Evolutionary conservation across 2,797 vertebrate species (phyloP).

Genomic region (Chelon auratus): DNA sequence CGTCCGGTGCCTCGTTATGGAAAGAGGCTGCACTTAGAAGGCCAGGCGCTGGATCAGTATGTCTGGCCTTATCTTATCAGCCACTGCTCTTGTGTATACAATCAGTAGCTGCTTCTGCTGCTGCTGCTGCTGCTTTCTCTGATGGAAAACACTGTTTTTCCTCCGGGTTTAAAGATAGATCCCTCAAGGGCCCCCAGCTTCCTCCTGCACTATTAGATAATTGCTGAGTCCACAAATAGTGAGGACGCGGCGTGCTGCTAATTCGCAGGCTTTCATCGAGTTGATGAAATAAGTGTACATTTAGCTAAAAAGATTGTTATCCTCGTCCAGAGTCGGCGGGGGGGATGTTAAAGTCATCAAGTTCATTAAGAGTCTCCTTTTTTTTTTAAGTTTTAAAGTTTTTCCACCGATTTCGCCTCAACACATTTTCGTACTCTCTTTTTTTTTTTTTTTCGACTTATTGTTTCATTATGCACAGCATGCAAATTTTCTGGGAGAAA

Average conservation of each 20-base stretch:
- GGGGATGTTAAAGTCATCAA: conserved; percentile 22
- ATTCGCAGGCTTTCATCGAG: conserved; percentile 28
- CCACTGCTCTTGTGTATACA: conserved; percentile 61
- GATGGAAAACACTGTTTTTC: conserved; percentile 63
- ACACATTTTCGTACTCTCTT: neutral
- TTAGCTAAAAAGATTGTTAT: conserved; percentile 12
- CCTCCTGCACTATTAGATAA: conserved; percentile 68
- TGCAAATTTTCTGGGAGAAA: conserved; percentile 44
- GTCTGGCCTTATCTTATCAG: conserved; percentile 77
- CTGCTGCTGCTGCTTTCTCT: conserved; percentile 38
- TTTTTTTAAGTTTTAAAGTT: conserved; percentile 6
- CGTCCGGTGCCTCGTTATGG: conserved; percentile 23
- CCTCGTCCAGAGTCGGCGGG: neutral
- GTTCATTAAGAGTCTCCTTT: conserved; percentile 7
- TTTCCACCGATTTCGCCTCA: neutral
- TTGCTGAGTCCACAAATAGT: conserved; percentile 55
- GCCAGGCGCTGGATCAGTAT: conserved; percentile 46
- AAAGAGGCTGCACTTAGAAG: conserved; percentile 15
- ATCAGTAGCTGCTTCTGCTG: conserved; percentile 52
- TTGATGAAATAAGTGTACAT: conserved; percentile 16
- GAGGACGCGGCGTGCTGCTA: conserved; percentile 16
- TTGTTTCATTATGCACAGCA: conserved; percentile 59
- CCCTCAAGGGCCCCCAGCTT: conserved; percentile 57
- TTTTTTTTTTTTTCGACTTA: neutral
- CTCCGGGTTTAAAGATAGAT: conserved; percentile 69